phyloP scores from a whole-genome alignment of 2,113 vertebrate genomes.

The Tapirus terrestris region DNA sequence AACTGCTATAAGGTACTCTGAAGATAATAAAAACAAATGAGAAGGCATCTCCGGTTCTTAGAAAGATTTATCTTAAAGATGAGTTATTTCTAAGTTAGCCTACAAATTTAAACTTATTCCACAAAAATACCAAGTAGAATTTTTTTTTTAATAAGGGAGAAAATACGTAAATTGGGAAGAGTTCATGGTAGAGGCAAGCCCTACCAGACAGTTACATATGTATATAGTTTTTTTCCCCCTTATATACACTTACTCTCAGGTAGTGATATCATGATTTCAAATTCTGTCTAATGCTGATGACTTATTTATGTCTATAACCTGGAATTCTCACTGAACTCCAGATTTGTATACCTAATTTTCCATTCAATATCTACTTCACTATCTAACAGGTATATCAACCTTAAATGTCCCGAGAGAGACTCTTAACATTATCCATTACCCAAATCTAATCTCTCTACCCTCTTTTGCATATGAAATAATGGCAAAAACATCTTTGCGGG shows the following conservation, averaged over 20 bases:
- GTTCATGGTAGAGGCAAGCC: background rate
- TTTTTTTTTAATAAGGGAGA: background rate
- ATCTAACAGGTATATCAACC: background rate
- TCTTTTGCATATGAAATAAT: background rate
- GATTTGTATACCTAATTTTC: background rate
- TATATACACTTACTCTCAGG: background rate
- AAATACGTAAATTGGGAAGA: background rate
- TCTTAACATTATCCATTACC: background rate
- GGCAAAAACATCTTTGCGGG: background rate
- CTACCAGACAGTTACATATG: background rate
- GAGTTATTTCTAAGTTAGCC: background rate
- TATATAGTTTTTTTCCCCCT: background rate
- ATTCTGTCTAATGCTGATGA: background rate
- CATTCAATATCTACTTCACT: background rate
- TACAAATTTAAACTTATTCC: background rate
- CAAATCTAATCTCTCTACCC: background rate
- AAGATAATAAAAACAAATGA: background rate
- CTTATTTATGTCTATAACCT: background rate
- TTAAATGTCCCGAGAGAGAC: background rate
- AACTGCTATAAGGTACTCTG: background rate
- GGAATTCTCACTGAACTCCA: background rate
- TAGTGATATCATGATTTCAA: background rate
- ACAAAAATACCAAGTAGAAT: background rate
- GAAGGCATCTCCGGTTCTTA: background rate
- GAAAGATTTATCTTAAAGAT: background rate